Evolutionary conservation across 1,140 invertebrate species (phyloP).

Genomic region (Platyscapa corneri): DNA sequence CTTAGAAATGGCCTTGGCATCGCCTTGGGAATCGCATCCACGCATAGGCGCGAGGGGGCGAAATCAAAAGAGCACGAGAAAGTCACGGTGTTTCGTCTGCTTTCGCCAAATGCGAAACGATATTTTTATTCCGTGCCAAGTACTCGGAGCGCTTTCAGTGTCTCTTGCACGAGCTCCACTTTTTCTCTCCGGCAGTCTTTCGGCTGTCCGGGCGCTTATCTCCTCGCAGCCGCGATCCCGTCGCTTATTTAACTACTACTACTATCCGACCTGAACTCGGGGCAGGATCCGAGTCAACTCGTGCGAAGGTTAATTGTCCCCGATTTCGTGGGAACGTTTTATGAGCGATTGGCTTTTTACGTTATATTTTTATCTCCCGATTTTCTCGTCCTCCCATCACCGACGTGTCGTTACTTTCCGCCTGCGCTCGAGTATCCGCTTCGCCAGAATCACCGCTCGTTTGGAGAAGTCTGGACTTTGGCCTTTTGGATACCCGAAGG

Average conservation of each 20-base stretch:
- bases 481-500: background rate
- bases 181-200: background rate
- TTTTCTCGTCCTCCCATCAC: background rate
- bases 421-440: background rate
- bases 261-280: background rate
- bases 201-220: background rate
- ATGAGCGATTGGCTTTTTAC: background rate
- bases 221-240: background rate
- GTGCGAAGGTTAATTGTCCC: background rate
- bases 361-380: background rate
- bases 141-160: slow-evolving; percentile 2
- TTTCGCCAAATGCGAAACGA: slow-evolving; percentile 32
- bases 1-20: background rate
- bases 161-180: background rate
- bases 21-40: too few relatives aligned
- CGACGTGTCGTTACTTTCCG: background rate
- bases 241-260: background rate
- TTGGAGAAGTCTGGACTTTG: background rate
- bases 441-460: too few relatives aligned
- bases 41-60: background rate
- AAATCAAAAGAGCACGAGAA: background rate
- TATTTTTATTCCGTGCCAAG: slow-evolving; percentile 27
- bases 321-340: background rate
- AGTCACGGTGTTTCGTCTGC: too few relatives aligned
- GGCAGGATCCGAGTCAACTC: background rate